Evolutionary conservation across 2,888 invertebrate genomes (phyloP).

Genomic region (Apotomis turbidana): DNA sequence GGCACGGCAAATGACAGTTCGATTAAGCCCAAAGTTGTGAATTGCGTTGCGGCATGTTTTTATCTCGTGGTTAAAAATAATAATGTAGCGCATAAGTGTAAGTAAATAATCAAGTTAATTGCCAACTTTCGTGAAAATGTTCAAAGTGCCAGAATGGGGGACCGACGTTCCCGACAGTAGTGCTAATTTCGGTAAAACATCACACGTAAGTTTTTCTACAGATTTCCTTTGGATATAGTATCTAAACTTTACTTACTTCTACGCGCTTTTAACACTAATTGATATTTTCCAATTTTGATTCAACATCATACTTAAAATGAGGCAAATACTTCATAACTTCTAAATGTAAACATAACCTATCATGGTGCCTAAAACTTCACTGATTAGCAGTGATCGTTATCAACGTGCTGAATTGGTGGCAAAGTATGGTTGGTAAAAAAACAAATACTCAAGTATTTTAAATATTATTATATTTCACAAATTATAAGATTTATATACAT

Average conservation of each 20-base stretch:
- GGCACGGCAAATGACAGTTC: neutral
- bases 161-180: slow-evolving; percentile 56
- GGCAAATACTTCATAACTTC: neutral
- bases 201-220: slow-evolving; percentile 48
- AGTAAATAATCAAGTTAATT: neutral
- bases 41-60: slow-evolving; percentile 14
- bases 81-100: neutral
- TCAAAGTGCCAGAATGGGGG: slow-evolving; percentile 67
- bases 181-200: slow-evolving; percentile 51
- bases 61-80: slow-evolving; percentile 32
- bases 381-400: no score
- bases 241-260: neutral
- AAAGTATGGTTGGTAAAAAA: no score
- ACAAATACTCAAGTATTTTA: no score
- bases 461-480: no score
- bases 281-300: neutral
- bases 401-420: no score
- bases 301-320: neutral
- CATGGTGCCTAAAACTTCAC: neutral
- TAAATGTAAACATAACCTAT: slow-evolving; percentile 39
- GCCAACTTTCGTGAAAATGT: slow-evolving; percentile 55
- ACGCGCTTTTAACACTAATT: neutral
- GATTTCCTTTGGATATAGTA: neutral
- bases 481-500: no score
- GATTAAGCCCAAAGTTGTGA: neutral